These are phyloP conservation scores for Lates calcarifer DNA, from an alignment of 2,113 vertebrate species.

Conservation along the genomic window DNA sequence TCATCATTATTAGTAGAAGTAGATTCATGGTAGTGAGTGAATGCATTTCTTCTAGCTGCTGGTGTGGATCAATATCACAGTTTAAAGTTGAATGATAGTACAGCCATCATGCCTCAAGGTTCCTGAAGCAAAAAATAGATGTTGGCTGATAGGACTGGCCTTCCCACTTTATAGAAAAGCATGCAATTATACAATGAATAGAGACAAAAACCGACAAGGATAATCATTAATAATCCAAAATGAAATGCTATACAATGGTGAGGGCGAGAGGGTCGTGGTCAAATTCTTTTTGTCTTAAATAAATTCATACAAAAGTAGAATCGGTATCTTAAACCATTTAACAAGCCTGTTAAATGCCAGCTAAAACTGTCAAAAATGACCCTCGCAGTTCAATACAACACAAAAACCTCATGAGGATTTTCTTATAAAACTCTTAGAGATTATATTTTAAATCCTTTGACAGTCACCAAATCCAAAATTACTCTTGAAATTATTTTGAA, in stretches of 20 bases:
- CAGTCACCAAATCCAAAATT: slow-evolving; percentile 19
- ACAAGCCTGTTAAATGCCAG: slow-evolving; percentile 1
- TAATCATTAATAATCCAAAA: slow-evolving; percentile 7
- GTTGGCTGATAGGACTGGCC: slow-evolving; percentile 24
- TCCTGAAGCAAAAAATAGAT: slow-evolving; percentile 23
- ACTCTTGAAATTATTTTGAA: slow-evolving; percentile 21
- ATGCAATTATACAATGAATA: slow-evolving; percentile 10
- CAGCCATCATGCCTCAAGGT: slow-evolving; percentile 11
- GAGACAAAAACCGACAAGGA: slow-evolving; percentile 23
- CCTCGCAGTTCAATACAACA: slow-evolving; percentile 10
- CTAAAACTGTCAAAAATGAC: slow-evolving; percentile 12
- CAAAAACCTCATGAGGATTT: slow-evolving; percentile 8
- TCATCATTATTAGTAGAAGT: slow-evolving; percentile 1
- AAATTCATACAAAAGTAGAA: slow-evolving; percentile 8
- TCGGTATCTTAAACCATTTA: slow-evolving; percentile 19
- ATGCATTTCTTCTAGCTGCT: slow-evolving; percentile 20
- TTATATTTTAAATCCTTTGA: not conserved
- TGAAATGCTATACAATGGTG: not conserved
- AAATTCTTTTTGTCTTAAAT: not conserved
- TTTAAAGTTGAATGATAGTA: slow-evolving; percentile 19
- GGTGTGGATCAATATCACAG: slow-evolving; percentile 43
- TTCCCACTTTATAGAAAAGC: not conserved
- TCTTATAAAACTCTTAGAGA: slow-evolving; percentile 25
- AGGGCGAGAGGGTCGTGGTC: not conserved
- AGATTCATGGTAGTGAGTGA: slow-evolving; percentile 13